phyloP scores from a whole-genome alignment of 92 coral and sea anemone species.

The Ricordea florida region DNA sequence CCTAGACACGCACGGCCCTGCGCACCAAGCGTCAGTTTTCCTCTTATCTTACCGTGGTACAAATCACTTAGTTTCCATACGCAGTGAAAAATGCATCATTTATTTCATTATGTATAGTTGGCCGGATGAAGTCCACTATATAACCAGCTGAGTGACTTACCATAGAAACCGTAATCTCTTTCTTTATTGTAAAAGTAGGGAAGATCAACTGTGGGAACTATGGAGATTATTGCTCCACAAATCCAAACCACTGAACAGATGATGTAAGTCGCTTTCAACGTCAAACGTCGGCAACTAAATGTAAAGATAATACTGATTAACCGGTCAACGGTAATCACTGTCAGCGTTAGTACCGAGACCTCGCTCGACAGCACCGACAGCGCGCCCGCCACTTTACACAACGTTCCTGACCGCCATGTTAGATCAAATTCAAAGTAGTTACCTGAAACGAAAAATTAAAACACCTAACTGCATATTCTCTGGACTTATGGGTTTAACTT shows the following conservation, averaged over 20 bases:
- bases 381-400: conserved; percentile 65
- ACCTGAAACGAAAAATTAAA: conserved; percentile 24
- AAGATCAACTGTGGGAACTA: conserved; percentile 22
- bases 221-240: conserved; percentile 29
- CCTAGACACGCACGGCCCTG: too few species aligned
- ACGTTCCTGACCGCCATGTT: conserved; percentile 49
- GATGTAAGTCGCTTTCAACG: conserved; percentile 24
- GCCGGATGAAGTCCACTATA: too few species aligned
- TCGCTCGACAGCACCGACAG: conserved; percentile 68
- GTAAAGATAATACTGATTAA: conserved; percentile 57
- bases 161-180: conserved; percentile 51
- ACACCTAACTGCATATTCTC: too few species aligned
- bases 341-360: conserved; percentile 62
- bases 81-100: too few species aligned
- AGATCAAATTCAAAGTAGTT: conserved; percentile 50
- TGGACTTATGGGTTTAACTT: background rate
- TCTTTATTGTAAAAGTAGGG: conserved; percentile 49
- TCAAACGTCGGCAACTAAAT: conserved; percentile 33
- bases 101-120: too few species aligned
- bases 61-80: too few species aligned
- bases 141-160: too few species aligned
- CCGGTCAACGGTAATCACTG: conserved; percentile 64
- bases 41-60: too few species aligned
- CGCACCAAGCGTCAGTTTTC: too few species aligned
- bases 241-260: conserved; percentile 34